Percentiles rank a stretch among this genome's conserved stretches.
Conservation (phyloP, 2,113 vertebrate species). For the Rutilus rutilus region DNA sequence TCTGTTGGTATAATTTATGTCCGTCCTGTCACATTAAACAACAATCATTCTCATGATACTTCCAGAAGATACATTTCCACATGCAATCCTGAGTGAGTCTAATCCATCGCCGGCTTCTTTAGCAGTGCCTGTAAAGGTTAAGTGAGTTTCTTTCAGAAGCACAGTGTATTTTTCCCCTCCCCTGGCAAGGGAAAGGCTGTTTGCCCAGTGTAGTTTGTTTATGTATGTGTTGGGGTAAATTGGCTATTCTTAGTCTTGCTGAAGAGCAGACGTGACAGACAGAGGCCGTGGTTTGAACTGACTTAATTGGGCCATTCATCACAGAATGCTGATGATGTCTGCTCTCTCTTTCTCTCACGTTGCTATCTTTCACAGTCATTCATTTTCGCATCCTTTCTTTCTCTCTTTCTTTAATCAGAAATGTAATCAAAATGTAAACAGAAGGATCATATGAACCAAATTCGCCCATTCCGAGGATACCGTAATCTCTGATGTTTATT, state of each 20-base stretch:
- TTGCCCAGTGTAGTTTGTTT: slow-evolving; percentile 16
- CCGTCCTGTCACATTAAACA: slow-evolving; percentile 23
- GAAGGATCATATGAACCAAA: not conserved
- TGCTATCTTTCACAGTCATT: not conserved
- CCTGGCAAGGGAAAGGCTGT: not conserved
- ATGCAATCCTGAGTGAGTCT: slow-evolving; percentile 26
- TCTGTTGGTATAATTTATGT: slow-evolving; percentile 19
- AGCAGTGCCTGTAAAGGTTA: slow-evolving; percentile 41
- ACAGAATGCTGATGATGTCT: slow-evolving; percentile 47
- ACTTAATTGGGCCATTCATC: slow-evolving; percentile 61
- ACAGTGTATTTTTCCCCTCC: not conserved
- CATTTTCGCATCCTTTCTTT: not conserved
- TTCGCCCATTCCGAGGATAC: not conserved
- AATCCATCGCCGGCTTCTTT: slow-evolving; percentile 14
- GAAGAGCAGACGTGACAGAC: slow-evolving; percentile 38
- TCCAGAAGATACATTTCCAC: slow-evolving; percentile 38
- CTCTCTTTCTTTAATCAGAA: not conserved
- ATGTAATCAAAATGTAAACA: not conserved
- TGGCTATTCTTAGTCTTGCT: slow-evolving; percentile 45
- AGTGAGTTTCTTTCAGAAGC: slow-evolving; percentile 36
- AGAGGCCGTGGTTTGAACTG: slow-evolving; percentile 45
- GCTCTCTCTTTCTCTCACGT: not conserved
- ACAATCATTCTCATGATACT: slow-evolving; percentile 19
- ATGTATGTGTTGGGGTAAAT: slow-evolving; percentile 36
- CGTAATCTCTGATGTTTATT: not conserved